phyloP scores from a whole-genome alignment of 2,113 vertebrate genomes.

The Emydura subglobosa region DNA sequence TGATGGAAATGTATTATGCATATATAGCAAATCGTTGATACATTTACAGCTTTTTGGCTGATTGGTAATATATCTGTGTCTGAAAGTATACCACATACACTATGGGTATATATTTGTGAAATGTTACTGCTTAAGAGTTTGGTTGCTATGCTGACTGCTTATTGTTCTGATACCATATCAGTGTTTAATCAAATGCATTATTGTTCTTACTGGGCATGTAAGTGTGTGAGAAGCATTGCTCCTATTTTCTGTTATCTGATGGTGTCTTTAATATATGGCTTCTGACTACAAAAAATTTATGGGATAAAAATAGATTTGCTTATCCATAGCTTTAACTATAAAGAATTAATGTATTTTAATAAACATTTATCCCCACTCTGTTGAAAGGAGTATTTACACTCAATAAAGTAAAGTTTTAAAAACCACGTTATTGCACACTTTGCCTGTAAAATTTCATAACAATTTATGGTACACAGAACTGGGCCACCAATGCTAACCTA shows the following conservation, averaged over 20 bases:
- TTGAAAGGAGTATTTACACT: neutral
- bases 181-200: rapidly evolving
- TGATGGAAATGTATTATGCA: neutral
- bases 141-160: rapidly evolving
- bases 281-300: neutral
- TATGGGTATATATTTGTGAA: neutral
- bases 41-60: neutral
- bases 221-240: neutral
- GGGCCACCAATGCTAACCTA: neutral
- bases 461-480: neutral
- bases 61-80: rapidly evolving
- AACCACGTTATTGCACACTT: neutral
- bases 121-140: neutral
- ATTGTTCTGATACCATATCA: rapidly evolving
- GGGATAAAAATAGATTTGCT: neutral
- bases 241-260: neutral
- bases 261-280: rapidly evolving
- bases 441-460: neutral
- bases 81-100: rapidly evolving
- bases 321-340: neutral
- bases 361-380: rapidly evolving
- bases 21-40: neutral
- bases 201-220: neutral
- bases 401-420: neutral
- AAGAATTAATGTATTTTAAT: neutral